phyloP scores from a whole-genome alignment of 2,113 vertebrate species.

The Phrynocephalus versicolor region DNA sequence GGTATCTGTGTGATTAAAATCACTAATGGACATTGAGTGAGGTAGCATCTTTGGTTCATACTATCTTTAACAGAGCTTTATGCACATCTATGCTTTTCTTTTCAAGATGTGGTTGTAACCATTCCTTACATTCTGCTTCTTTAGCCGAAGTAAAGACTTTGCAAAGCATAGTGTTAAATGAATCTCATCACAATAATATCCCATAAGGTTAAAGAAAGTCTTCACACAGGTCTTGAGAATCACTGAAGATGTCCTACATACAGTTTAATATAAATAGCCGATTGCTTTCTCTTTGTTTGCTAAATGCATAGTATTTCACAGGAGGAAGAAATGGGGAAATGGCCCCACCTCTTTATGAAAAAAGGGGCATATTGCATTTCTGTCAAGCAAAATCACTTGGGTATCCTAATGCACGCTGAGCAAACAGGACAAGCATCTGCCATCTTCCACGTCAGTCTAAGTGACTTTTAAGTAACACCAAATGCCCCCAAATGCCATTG shows the following conservation, averaged over 20 bases:
- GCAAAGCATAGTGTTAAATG: conserved; percentile 86
- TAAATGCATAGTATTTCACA: conserved; percentile 91
- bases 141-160: conserved; percentile 85
- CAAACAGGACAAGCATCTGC: neutral
- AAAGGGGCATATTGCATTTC: conserved; percentile 73
- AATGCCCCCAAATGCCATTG: too few species aligned
- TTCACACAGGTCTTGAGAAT: conserved; percentile 70
- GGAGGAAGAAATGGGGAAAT: conserved; percentile 64
- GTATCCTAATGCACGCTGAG: conserved; percentile 26
- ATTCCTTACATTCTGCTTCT: conserved; percentile 84
- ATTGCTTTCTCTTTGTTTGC: conserved; percentile 98
- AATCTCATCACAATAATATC: conserved; percentile 87
- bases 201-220: conserved; percentile 81
- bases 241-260: conserved; percentile 80
- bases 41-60: conserved; percentile 99
- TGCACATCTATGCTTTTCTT: conserved; percentile 70
- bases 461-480: rapidly evolving
- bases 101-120: conserved; percentile 83
- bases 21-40: conserved; percentile 99
- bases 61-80: conserved; percentile 97
- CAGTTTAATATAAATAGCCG: conserved; percentile 75
- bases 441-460: neutral
- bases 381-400: conserved; percentile 72
- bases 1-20: conserved; percentile 99
- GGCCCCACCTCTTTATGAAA: conserved; percentile 31